Base-by-base conservation (phyloP, 2,888 invertebrate genomes). In the Mactromeris polynyma region DNA sequence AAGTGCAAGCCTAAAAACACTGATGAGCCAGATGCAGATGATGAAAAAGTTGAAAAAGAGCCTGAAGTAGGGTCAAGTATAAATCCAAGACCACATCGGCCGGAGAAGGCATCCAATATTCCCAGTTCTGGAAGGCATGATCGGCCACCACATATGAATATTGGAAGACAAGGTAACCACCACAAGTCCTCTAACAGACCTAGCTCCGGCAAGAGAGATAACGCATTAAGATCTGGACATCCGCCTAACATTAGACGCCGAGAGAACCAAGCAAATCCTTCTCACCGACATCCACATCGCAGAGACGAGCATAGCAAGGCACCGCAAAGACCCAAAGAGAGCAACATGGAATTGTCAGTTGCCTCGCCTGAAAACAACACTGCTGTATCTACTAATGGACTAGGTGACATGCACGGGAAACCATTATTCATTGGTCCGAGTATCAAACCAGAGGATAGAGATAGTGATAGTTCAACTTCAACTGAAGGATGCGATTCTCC, bases 401-500 rank as follows among this genome's bases (percentile, higher is more conserved):
- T 77, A 36, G 33, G 51, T 36, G 78, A 77, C 26, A 46, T 42
- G 11, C 54, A 51, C 21, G n/a, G 26, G 21, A 46, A 42, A n/a
- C 42, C 46, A 40, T 26, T 33, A 2, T 79, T 42, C 42, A 40
- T 42, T 36, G 26, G 79, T 14, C 11, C 26, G 9, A 26, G 26
- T 26, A 64, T n/a, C n/a, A n/a, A n/a, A 64, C 33, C 87, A 86
- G 9, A 86, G 83, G 46, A 64, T 77, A 26, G 86, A 88, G 88
- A 86, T 36, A 73, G 73, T 73, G 73, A 73, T 73, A 89, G 89
- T 86, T 90, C 90, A 19, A 89, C 81, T 64, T 86, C 90, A 9
- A 92, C 92, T 17, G 92, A 92, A 79, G 92, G 92, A n/a, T 92
- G 92, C 78, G 92, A 92, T 81, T 92, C 92, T 17, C 92, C 92